Evolutionary conservation across 1,140 invertebrate species (phyloP), one percentile per base, ranked within the genome.

Genomic region (Zaprionus inermis): DNA sequence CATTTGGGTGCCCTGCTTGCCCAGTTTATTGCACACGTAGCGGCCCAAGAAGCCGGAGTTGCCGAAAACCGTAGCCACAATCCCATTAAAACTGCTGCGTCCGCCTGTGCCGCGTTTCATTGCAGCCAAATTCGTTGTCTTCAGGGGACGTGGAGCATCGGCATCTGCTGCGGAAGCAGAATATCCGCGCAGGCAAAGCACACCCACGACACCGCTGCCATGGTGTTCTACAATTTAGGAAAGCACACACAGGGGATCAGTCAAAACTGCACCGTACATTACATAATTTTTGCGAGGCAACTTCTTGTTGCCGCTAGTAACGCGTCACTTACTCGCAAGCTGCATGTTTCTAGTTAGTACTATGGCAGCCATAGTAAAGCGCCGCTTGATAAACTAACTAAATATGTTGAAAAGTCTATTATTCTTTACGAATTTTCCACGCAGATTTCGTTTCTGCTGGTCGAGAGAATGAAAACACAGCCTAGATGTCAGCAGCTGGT

Each of bases 41-140:
- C 94, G 93, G 0, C 98, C 99, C 7, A 99, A 90, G 83, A 98
- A 98, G 10, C 99, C 99, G 58, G 94, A 95, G 44, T 95, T 94
- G 34, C 99, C 99, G 93, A 99, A 99, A 3, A 99, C 96, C n/a
- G 99, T 99, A 10, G 97, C 98, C 5, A 99, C 97, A 69, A 97
- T 95, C 0, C 99, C 99, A 93, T 96, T 99, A 91, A 99, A 99
- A 84, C 98, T 99, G 74, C 96, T 97, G 22, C 99, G 95, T 36
- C 98, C 98, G 36, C 98, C 98, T 44, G 97, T 97, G 20, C 98
- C 98, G 89, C 96, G 94, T 92, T 97, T 97, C 78, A 97, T 92
- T 6, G 93, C 91, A 32, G 95, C 91, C n/a, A 96, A 91, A 68
- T 94, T 94, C 1, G 84, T 92, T 24, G 85, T 81, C 58, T 80